phyloP scores from a whole-genome alignment of 2,797 vertebrate genomes.

The Dallia pectoralis region DNA sequence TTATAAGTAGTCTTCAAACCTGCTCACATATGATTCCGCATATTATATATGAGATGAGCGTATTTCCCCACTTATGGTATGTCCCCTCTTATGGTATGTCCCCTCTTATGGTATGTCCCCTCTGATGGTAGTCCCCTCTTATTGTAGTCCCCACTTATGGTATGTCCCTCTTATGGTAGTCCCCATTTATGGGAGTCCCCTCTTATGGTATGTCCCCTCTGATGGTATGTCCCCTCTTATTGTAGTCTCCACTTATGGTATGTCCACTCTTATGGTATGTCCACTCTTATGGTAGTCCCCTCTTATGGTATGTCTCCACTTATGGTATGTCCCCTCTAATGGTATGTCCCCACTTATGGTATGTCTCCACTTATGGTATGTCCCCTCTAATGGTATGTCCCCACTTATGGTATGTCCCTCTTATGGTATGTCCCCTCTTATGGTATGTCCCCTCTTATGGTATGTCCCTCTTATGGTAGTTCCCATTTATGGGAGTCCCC shows the following conservation, averaged over 20 bases:
- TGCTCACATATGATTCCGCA: background rate
- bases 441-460: conserved; percentile 2
- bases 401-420: too few relatives aligned
- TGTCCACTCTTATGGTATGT: conserved; percentile 9
- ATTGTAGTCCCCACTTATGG: conserved; percentile 13
- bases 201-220: background rate
- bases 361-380: conserved; percentile 6
- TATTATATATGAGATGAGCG: background rate
- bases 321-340: conserved; percentile 13
- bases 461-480: conserved; percentile 8
- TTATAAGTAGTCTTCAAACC: background rate
- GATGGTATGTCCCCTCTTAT: conserved; percentile 13
- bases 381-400: too few relatives aligned
- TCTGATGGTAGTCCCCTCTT: too few relatives aligned
- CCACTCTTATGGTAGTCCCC: too few relatives aligned
- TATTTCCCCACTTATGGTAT: conserved; percentile 9
- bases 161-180: too few relatives aligned
- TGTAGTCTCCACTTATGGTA: too few relatives aligned
- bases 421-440: conserved; percentile 14
- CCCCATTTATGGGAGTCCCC: too few relatives aligned
- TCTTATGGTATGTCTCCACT: background rate
- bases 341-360: too few relatives aligned
- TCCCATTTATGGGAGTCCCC: too few relatives aligned
- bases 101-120: conserved; percentile 12
- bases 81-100: conserved; percentile 2